These are phyloP conservation scores for Tipula helvola DNA, from an alignment of 2,888 invertebrate genomes.

Conservation along the genomic window DNA sequence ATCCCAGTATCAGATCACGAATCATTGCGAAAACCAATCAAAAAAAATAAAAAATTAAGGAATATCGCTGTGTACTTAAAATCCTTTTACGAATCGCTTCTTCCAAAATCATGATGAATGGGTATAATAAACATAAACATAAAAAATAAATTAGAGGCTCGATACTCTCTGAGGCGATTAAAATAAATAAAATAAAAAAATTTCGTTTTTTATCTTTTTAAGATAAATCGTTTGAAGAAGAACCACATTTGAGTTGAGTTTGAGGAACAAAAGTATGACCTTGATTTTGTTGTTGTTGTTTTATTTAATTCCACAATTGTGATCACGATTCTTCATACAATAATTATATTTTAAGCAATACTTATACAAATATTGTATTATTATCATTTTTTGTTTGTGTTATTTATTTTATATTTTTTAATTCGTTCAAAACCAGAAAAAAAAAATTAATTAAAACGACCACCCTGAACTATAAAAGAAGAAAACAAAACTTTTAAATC, in stretches of 20 bases:
- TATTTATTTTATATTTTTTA: not conserved
- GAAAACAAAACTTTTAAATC: not conserved
- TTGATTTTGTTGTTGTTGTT: not conserved
- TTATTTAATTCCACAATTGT: not conserved
- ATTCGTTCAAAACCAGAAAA: not conserved
- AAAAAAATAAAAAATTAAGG: too few species aligned
- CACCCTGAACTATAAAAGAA: not conserved
- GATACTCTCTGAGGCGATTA: not conserved
- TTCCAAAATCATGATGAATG: not conserved
- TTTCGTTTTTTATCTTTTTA: not conserved
- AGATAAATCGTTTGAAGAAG: not conserved
- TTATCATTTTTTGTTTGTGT: not conserved
- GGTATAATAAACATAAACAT: not conserved
- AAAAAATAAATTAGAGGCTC: not conserved
- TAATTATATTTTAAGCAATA: not conserved
- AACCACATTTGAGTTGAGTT: not conserved
- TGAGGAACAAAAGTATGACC: not conserved
- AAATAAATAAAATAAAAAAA: not conserved
- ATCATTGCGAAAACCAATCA: too few species aligned
- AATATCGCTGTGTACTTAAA: too few species aligned
- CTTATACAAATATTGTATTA: not conserved
- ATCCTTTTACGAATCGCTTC: not conserved
- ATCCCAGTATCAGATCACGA: too few species aligned
- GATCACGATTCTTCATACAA: not conserved
- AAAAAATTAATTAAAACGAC: not conserved